These are phyloP conservation scores for Naja naja DNA, from an alignment of 2,113 vertebrate genomes.

Conservation along the genomic window DNA sequence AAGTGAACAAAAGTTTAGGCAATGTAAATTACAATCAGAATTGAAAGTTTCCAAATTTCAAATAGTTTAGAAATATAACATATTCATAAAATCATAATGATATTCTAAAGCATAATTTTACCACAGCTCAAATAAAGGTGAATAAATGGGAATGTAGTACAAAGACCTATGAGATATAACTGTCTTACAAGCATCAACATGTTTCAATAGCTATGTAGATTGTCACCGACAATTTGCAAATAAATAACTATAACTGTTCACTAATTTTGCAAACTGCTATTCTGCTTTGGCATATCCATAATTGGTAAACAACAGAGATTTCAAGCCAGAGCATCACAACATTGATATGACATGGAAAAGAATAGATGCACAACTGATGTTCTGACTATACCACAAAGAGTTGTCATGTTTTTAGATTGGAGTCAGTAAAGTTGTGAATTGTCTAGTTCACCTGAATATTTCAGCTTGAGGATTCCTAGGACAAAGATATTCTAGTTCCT, in stretches of 20 bases:
- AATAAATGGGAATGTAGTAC: constrained; percentile 21
- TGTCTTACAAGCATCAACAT: constrained; percentile 28
- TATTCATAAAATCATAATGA: constrained; percentile 49
- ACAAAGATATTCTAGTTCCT: neutral
- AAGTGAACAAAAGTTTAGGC: constrained; percentile 44
- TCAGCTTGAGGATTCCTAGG: neutral
- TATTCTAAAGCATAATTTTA: constrained; percentile 45
- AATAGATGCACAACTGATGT: neutral
- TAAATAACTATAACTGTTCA: neutral
- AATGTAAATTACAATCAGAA: constrained; percentile 47
- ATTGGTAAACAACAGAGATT: neutral
- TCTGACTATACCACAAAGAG: neutral
- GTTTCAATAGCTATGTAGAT: constrained; percentile 19
- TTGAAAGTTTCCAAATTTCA: constrained; percentile 44
- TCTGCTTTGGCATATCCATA: neutral
- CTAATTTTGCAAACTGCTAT: neutral
- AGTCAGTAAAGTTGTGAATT: neutral
- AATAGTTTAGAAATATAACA: constrained; percentile 42
- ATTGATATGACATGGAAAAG: neutral
- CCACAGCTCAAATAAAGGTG: constrained; percentile 29
- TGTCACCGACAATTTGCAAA: constrained; percentile 27
- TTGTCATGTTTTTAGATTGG: neutral
- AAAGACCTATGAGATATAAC: constrained; percentile 29
- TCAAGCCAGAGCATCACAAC: neutral
- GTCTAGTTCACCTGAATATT: neutral